Evolutionary conservation across 2,888 invertebrate genomes (phyloP), one percentile per base, ranked within the genome.

Genomic region (Lathronympha strigana): DNA sequence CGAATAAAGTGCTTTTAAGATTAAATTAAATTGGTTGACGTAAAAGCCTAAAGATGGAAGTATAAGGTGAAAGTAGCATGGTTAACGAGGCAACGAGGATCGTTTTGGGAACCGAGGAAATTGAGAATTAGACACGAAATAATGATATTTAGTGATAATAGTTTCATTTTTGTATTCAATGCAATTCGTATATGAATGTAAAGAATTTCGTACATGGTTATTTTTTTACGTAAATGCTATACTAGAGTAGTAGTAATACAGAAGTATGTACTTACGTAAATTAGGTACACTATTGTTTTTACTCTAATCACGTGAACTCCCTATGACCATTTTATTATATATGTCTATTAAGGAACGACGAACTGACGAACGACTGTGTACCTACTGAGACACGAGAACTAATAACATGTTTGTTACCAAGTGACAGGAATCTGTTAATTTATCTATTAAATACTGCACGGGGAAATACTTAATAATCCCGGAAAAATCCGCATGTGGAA

Each of bases 61-160:
- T 57, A 15, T 23, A 51, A 57, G 40, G 63, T 50, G 63, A 63
- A 63, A 63, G 53, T 54, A 8, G 63, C n/a, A n/a, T n/a, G n/a
- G n/a, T n/a, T n/a, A n/a, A n/a, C 21, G 21, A 36, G 53, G 15
- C 11, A 43, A 21, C 11, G 28, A 53, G 53, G 45, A 36, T 53
- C 21, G 53, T 9, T 43, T 33, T 33, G 11, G 43, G 57, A 31
- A 4, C 6, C 19, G 13, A 31, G 38, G 54, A 54, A 36, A 36
- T 38, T 21, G 21, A n/a, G 17, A 31, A 28, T 31, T 33, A 51
- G 19, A 51, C 19, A 19, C 33, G n/a, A 33, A 51, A 51, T 19
- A n/a, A 13, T 15, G 28, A 31, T 19, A 33, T 13, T n/a, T n/a
- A n/a, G n/a, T n/a, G n/a, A n/a, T n/a, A n/a, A n/a, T n/a, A n/a